Percentiles rank a stretch among this genome's conserved stretches.
Conservation (phyloP, 2,888 invertebrate species). For the Schizotus pectinicornis region DNA sequence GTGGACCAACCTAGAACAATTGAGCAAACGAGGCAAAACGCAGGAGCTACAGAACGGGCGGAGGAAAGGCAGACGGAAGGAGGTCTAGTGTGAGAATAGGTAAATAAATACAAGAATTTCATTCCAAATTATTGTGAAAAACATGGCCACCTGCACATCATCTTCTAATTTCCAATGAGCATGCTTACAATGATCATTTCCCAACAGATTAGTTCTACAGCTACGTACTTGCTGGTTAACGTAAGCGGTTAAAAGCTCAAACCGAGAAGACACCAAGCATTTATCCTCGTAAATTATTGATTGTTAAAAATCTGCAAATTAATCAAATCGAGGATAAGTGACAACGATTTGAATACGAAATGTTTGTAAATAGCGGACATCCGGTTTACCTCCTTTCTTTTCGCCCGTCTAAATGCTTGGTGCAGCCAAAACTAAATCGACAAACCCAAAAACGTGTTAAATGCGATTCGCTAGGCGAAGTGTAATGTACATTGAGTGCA, state of each 20-base stretch:
- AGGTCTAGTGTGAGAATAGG: conserved; percentile 3
- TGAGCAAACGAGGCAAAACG: too few relatives aligned
- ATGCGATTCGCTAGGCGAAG: not conserved
- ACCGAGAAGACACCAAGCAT: not conserved
- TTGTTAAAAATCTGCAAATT: too few relatives aligned
- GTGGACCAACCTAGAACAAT: not conserved
- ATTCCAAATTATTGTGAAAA: conserved; percentile 7
- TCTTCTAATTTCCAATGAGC: conserved; percentile 1
- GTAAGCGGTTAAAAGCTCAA: not conserved
- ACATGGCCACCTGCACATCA: not conserved
- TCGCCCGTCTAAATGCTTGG: not conserved
- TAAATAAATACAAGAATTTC: conserved; percentile 18
- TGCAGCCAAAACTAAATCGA: not conserved
- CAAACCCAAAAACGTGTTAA: conserved; percentile 1
- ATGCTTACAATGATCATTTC: conserved; percentile 6
- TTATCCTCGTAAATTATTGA: too few relatives aligned
- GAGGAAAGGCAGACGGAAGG: conserved; percentile 1
- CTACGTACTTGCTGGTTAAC: not conserved
- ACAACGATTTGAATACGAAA: not conserved
- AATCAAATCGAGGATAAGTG: not conserved
- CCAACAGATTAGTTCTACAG: not conserved
- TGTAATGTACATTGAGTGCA: conserved; percentile 7
- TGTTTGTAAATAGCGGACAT: not conserved
- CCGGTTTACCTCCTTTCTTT: not conserved
- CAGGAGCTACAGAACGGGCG: conserved; percentile 4